Evolutionary conservation across 2,888 invertebrate species (phyloP), one percentile per base, ranked within the genome.

Genomic region (Sthenelais limicola): DNA sequence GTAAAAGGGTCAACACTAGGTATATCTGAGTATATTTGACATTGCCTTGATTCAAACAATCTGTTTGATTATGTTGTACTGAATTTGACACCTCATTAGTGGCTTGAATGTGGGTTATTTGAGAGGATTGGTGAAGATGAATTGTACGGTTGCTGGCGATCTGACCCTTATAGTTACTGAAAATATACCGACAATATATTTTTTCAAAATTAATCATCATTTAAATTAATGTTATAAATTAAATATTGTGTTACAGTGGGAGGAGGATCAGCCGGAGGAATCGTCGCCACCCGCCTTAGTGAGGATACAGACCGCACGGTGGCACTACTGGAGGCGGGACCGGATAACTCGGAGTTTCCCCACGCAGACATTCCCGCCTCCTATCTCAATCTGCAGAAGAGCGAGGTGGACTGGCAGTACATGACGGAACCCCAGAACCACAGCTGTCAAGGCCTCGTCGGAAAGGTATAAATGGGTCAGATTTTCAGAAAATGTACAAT

Each of bases 391-490:
- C 84, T 93, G 52, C 93, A 93, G 79, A 87, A 90, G 32, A 91
- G 93, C 0, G 77, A 89, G 3, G 91, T 91, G 79, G 93, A 94
- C 83, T 94, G 94, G 94, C 89, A 91, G 77, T 93, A 91, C 86
- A 86, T 89, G 76, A 93, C 93, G 0, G 90, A 90, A 2, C 90
- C 92, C 12, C 84, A 84, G 73, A 68, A 77, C 38, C 18, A 78
- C 30, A 72, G 77, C 24, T 78, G 77, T 47, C 54, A 9, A 90
- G 85, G 91, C 92, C 51, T 93, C 92, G 84, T 76, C 21, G 74
- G 80, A 24, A 26, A 79, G 74, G 83, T 82, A 75, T 35, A 33
- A 9, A 43, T 43, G 15, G 43, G 43, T 12, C 15, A 15, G 15
- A 43, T 12, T 43, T 12, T 9, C 9, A 43, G 43, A 43, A 43